phyloP scores from a whole-genome alignment of 37 sponge, comb jelly and placozoan species.

The Halichondria panicea region DNA sequence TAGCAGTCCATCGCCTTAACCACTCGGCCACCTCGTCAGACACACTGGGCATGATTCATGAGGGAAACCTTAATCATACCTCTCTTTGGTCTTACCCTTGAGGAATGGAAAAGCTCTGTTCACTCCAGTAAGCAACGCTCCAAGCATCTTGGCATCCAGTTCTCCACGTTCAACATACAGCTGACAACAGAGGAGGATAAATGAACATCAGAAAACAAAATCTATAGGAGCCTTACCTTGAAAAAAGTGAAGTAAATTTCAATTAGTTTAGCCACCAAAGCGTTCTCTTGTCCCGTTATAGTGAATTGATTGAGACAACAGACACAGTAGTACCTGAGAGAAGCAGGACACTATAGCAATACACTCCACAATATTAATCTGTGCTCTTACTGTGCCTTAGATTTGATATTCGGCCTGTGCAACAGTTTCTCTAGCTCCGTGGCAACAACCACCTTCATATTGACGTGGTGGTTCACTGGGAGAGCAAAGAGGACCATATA shows the following conservation, averaged over 20 bases:
- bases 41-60: background rate
- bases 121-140: conserved; percentile 89
- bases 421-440: conserved; percentile 85
- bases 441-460: conserved; percentile 91
- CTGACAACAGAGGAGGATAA: conserved; percentile 24
- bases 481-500: background rate
- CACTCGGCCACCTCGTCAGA: background rate
- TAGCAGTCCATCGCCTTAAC: background rate
- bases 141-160: conserved; percentile 87
- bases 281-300: conserved; percentile 51
- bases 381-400: conserved; percentile 90
- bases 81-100: conserved; percentile 35
- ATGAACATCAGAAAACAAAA: too few species aligned
- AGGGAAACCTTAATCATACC: background rate
- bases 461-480: conserved; percentile 85
- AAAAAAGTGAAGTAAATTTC: conserved; percentile 90
- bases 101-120: conserved; percentile 95
- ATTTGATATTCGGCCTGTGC: conserved; percentile 84
- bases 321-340: conserved; percentile 83
- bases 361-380: background rate
- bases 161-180: conserved; percentile 50
- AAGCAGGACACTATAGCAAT: background rate
- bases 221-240: too few species aligned
- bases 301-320: conserved; percentile 92
- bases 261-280: conserved; percentile 70